Percentiles rank a stretch among this genome's conserved stretches.
phyloP scores from a whole-genome alignment of 2,113 vertebrate genomes.

The Seriola aureovittata region DNA sequence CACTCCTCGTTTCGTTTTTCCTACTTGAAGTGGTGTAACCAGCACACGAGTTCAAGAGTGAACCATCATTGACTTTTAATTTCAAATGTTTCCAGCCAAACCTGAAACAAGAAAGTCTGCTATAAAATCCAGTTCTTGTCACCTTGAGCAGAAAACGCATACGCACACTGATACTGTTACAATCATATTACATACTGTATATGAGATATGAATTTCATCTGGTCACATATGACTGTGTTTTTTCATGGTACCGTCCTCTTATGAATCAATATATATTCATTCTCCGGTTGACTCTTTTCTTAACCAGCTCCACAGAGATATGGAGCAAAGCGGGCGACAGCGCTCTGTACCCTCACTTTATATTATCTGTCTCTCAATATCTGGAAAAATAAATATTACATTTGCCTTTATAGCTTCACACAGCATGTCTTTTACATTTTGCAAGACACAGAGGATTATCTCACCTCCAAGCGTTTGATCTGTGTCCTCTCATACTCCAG shows the following conservation, averaged over 20 bases:
- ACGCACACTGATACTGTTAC: background rate
- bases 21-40: no score
- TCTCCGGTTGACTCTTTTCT: background rate
- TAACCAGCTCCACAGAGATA: constrained; percentile 1
- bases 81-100: background rate
- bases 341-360: background rate
- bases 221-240: background rate
- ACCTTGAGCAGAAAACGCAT: background rate
- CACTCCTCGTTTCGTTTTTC: background rate
- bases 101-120: background rate
- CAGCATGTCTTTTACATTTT: constrained; percentile 12
- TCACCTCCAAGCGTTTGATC: constrained; percentile 96
- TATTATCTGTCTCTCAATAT: background rate
- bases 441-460: constrained; percentile 33
- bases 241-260: background rate
- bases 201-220: background rate
- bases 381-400: constrained; percentile 6
- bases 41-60: no score
- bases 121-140: background rate
- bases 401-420: background rate
- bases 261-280: background rate
- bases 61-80: background rate
- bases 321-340: background rate
- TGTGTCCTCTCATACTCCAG: constrained; percentile 97
- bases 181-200: background rate